Base-by-base conservation (phyloP, 1,140 invertebrate species). In the Trachymyrmex septentrionalis region DNA sequence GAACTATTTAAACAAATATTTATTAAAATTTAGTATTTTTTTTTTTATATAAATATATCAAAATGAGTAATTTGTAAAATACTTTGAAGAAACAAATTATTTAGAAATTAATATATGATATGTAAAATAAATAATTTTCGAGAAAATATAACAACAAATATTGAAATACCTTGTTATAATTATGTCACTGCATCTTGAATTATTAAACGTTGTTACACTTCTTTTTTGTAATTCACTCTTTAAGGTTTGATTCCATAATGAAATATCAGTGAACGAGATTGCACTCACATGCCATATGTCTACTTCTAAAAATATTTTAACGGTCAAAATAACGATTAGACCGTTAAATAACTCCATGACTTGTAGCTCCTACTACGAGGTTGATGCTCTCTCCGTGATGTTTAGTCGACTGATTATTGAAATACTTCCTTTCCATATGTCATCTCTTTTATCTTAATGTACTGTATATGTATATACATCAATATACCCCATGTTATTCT, bases 401-500 rank as follows among this genome's bases (percentile, higher is more conserved):
- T n/a, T 59, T 21, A 12, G 30, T 34, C 30, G 16, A 88, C 57
- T 66, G 78, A 66, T 16, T 6, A 5, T 44, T n/a, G 10, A 1
- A 38, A 7, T 38, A 14, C 4, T 67, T 80, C 34, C 27, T 24
- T 55, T n/a, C 9, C 14, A 24, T 73, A 2, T n/a, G 61, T 61
- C 24, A 21, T 66, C 50, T 19, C 21, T 0, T 59, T 85, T 87
- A 87, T 89, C 73, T 87, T 30, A 44, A 44, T 44, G 1, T 44
- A 61, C 27, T 48, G 21, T 27, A 1, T 38, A 0, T 50, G 48
- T 4, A 50, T 7, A 19, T 16, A 30, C 61, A 30, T 21, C 3
- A 9, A 12, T n/a, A 7, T n/a, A 4, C 3, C 0, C 9, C 50
- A 34, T 59, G 53, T 57, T 81, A 80, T 72, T 72, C 1, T n/a